These are phyloP conservation scores for Spodoptera littoralis DNA, from an alignment of 2,888 invertebrate genomes.

Conservation along the genomic window DNA sequence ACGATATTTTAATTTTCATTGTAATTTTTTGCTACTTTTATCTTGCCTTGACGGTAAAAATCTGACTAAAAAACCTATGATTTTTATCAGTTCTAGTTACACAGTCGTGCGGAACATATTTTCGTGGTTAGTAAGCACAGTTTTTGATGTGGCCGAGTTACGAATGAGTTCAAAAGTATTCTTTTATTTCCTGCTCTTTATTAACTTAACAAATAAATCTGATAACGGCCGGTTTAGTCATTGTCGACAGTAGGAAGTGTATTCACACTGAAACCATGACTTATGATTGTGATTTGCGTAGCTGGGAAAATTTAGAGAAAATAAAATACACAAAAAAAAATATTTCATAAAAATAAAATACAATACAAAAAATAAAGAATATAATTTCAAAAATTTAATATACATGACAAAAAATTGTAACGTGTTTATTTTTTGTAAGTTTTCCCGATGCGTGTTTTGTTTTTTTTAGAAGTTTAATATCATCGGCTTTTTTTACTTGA, in stretches of 20 bases:
- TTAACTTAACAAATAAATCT: slow-evolving; percentile 54
- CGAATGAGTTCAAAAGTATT: slow-evolving; percentile 64
- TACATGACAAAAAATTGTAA: background rate
- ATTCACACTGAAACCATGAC: slow-evolving; percentile 36
- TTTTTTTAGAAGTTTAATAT: slow-evolving; percentile 78
- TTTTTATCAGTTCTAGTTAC: slow-evolving; percentile 37
- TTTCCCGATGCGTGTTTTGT: slow-evolving; percentile 57
- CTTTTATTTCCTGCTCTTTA: slow-evolving; percentile 78
- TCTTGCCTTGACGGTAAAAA: slow-evolving; percentile 34
- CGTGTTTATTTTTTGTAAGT: slow-evolving; percentile 18
- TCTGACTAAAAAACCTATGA: slow-evolving; percentile 12
- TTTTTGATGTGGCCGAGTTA: slow-evolving; percentile 38
- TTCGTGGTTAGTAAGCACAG: slow-evolving; percentile 38
- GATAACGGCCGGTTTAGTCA: slow-evolving; percentile 50
- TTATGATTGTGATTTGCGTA: slow-evolving; percentile 38
- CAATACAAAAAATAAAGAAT: too few relatives aligned
- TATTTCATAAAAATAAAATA: slow-evolving; percentile 7
- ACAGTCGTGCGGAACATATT: slow-evolving; percentile 44
- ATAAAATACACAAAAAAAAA: slow-evolving; percentile 7
- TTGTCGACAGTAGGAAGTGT: slow-evolving; percentile 45
- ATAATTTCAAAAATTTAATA: too few relatives aligned
- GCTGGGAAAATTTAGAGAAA: slow-evolving; percentile 33
- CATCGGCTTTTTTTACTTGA: slow-evolving; percentile 82
- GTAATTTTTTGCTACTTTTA: slow-evolving; percentile 1
- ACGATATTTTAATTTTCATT: slow-evolving; percentile 19